Conservation (phyloP, 2,113 vertebrate genomes). For the Platycercus adscitus region DNA sequence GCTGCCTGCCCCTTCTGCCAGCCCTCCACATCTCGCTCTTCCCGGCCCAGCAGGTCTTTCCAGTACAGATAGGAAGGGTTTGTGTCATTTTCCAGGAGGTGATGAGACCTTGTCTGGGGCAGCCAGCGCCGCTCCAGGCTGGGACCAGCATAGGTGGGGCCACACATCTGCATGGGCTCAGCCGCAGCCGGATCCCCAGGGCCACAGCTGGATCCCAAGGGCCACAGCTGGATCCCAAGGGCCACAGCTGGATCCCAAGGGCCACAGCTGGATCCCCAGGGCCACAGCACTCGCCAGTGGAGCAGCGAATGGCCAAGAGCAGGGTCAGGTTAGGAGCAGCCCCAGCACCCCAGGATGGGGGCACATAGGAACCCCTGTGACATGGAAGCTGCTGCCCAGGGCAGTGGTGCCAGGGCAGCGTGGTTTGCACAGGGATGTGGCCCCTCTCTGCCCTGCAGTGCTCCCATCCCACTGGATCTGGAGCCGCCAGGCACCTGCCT, state of each 20-base stretch:
- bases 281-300: not conserved
- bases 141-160: not conserved
- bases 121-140: not conserved
- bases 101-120: conserved; percentile 33
- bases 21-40: not conserved
- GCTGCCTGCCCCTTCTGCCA: conserved; percentile 10
- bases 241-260: not conserved
- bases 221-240: not conserved
- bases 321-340: not conserved
- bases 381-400: not conserved
- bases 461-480: fast-evolving
- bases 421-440: fast-evolving
- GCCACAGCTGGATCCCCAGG: not conserved
- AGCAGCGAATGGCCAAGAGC: fast-evolving
- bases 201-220: not conserved
- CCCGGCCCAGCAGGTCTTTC: conserved; percentile 52
- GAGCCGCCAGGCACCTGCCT: not conserved
- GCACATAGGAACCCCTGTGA: fast-evolving
- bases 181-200: not conserved
- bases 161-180: not conserved
- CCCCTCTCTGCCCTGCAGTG: not conserved
- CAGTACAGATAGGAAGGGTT: conserved; percentile 49
- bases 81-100: conserved; percentile 33
- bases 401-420: fast-evolving
- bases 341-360: fast-evolving